Evolutionary conservation across 2,113 vertebrate genomes (phyloP), one percentile per base, ranked within the genome.

Genomic region (Gambusia holbrooki): DNA sequence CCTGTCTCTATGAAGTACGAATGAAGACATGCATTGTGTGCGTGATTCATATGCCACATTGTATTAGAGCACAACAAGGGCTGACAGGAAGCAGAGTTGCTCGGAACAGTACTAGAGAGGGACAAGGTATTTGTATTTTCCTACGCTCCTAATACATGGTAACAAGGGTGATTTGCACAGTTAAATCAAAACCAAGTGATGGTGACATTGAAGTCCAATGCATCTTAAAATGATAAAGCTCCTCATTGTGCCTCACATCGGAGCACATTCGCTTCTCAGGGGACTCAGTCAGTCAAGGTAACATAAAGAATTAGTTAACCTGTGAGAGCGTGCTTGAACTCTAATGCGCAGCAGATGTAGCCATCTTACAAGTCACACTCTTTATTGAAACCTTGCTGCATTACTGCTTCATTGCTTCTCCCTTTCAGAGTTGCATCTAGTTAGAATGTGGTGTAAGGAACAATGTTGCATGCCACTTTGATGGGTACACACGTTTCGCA

Each of bases 151-250:
- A 93, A 91, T 81, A 83, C 84, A 92, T 80, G 87, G 77, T 93
- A 94, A 93, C 90, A 85, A 89, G 90, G 85, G 92, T 86, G 92
- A 94, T 94, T 94, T 93, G 94, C 92, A 85, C 85, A 79, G 84
- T 84, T 87, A 91, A 93, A 93, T 94, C 92, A 94, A 93, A 94
- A 93, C 86, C 93, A 92, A 94, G 90, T 87, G 89, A 84, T 77
- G 90, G 84, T 83, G 84, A 88, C 86, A 86, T 83, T 84, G 79
- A 87, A 89, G 85, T 83, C 62, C 68, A 81, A 76, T 63, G 81
- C 66, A 81, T 84, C 87, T 86, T 83, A 73, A 62, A 73, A 80
- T 64, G 81, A 86, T 72, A 85, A 78, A 87, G 85, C 76, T 78
- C 74, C 42, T 73, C 30, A 12, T 79, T 64, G 78, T 65, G 73